Conservation (phyloP, 1,140 invertebrate species). For the Drosophila trapezifrons region DNA sequence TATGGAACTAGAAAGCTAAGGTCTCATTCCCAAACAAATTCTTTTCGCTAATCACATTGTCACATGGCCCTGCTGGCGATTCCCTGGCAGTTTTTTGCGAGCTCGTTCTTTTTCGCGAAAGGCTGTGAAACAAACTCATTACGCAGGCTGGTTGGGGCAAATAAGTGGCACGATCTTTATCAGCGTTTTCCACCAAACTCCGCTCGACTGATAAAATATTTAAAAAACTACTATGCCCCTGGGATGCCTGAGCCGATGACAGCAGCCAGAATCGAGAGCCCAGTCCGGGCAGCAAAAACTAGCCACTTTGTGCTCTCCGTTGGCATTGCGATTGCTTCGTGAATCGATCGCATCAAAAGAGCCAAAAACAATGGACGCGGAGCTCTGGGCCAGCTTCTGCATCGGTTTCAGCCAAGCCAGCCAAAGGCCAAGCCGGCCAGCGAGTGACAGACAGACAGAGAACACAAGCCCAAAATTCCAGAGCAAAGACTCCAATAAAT, state of each 20-base stretch:
- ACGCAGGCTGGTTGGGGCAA: constrained; percentile 38
- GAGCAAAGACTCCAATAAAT: constrained; percentile 80
- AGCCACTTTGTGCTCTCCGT: constrained; percentile 29
- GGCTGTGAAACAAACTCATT: constrained; percentile 80
- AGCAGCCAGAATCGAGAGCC: constrained; percentile 14
- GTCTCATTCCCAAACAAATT: constrained; percentile 3
- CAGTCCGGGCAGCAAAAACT: constrained; percentile 17
- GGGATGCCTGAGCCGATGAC: constrained; percentile 45
- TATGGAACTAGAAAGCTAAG: background rate
- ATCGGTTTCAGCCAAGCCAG: constrained; percentile 19
- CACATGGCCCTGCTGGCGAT: constrained; percentile 53
- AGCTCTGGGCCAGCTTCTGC: constrained; percentile 33
- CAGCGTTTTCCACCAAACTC: constrained; percentile 77
- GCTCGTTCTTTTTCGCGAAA: constrained; percentile 16
- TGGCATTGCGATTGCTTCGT: constrained; percentile 65
- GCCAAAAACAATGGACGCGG: constrained; percentile 63
- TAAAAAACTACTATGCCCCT: constrained; percentile 54
- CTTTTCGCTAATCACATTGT: constrained; percentile 66
- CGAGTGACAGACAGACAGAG: constrained; percentile 78
- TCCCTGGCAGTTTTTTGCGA: constrained; percentile 37
- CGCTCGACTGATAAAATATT: constrained; percentile 75
- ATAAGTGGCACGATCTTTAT: constrained; percentile 77
- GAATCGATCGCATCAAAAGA: constrained; percentile 74
- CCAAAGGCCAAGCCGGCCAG: constrained; percentile 29
- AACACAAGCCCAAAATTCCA: constrained; percentile 81